Base-by-base conservation (phyloP, 2,797 vertebrate species). In the Ataeniobius toweri region DNA sequence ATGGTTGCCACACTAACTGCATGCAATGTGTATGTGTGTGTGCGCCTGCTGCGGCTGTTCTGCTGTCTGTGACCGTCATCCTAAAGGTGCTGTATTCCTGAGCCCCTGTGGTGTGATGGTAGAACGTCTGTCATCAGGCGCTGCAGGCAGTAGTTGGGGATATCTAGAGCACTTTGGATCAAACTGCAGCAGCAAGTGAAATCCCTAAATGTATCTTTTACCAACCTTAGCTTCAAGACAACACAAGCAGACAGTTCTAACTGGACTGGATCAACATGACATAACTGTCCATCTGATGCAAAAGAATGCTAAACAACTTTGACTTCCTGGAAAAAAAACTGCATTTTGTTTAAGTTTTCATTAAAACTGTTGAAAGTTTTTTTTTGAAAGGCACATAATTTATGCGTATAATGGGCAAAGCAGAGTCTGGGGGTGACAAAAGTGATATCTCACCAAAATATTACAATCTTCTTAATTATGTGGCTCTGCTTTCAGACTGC, bases 81-180 rank as follows among this genome's bases (percentile, higher is more conserved):
- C 51, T 68, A 12, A n/a, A 77, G 68, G 53, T 9, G 12, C 56
- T 70, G 56, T 71, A 50, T 51, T 58, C 12, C 70, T 67, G 48
- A 22, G 51, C 48, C 20, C 61, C 41, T 20, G 51, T 28, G 22
- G 63, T 48, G 41, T 79, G 63, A 68, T 53, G 59, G 48, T 58
- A 36, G 46, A 63, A 50, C 71, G 68, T 67, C 61, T 74, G 72
- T 69, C 71, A 68, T 39, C 16, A 67, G 53, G n/a, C 39, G 68
- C 63, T 36, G 61, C 63, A 53, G 76, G 70, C 31, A 65, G 69
- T 4, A 65, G 58, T 72, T 41, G 70, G 36, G 58, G 14, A 55
- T 22, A 65, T 73, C 70, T 50, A 31, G 39, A 58, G 39, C 18
- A 44, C 75, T 77, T 44, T 39, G 31, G 59, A 51, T 22, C 61